Percentiles rank a stretch among this genome's conserved stretches.
phyloP scores from a whole-genome alignment of 2,888 invertebrate genomes.

The Lumbricus terrestris region DNA sequence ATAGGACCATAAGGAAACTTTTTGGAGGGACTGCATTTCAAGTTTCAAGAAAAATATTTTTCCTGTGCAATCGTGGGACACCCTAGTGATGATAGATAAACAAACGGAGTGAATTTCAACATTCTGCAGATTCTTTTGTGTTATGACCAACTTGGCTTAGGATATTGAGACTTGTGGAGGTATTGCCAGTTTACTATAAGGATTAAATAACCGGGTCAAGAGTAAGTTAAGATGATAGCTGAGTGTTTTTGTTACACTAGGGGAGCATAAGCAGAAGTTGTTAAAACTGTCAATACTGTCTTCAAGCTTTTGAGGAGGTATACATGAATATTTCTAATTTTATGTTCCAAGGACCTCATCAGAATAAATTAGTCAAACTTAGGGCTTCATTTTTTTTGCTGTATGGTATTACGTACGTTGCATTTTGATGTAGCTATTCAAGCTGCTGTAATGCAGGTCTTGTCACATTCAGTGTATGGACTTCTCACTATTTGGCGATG shows the following conservation, averaged over 20 bases:
- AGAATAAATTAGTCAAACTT: too few relatives aligned
- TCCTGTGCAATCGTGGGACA: too few relatives aligned
- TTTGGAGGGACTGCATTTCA: too few relatives aligned
- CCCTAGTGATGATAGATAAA: conserved; percentile 3
- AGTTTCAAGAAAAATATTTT: too few relatives aligned
- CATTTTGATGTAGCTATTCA: neutral
- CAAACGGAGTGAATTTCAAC: neutral
- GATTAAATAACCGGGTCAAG: neutral
- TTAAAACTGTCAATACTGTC: neutral
- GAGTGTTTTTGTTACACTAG: neutral
- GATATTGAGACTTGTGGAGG: neutral
- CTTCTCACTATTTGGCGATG: neutral
- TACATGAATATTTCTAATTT: neutral
- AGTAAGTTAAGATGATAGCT: too few relatives aligned
- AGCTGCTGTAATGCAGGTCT: neutral
- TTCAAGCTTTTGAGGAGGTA: neutral
- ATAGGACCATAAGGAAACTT: too few relatives aligned
- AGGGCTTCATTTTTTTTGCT: too few relatives aligned
- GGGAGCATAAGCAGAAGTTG: neutral
- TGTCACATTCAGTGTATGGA: neutral
- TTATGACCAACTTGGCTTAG: neutral
- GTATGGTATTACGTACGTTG: neutral
- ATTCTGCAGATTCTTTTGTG: neutral
- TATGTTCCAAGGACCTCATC: neutral
- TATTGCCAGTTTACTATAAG: neutral